Percentiles rank a stretch among this genome's conserved stretches.
Conservation (phyloP, 2,888 invertebrate genomes). For the Eristalis pertinax region DNA sequence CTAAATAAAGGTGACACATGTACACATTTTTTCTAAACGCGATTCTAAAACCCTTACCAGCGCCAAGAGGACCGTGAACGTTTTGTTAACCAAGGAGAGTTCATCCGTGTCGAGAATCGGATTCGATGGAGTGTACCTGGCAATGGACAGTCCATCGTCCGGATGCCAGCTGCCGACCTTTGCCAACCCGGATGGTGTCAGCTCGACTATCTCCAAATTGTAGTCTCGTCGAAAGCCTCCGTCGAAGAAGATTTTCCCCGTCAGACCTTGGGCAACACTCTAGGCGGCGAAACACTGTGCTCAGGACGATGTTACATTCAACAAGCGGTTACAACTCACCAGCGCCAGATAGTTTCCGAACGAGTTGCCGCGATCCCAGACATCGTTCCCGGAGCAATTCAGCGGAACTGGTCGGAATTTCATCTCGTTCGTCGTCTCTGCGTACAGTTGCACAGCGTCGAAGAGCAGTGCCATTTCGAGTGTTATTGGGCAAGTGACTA, state of each 20-base stretch:
- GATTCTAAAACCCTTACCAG: constrained; percentile 82
- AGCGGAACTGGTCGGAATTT: constrained; percentile 82
- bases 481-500: constrained; percentile 78
- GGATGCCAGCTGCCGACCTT: constrained; percentile 88
- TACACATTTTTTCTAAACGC: not conserved
- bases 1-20: constrained; percentile 80
- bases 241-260: constrained; percentile 90
- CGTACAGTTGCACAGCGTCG: constrained; percentile 92
- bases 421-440: constrained; percentile 87
- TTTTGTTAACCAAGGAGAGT: constrained; percentile 86
- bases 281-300: constrained; percentile 11
- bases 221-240: constrained; percentile 88
- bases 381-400: constrained; percentile 83
- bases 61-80: constrained; percentile 87
- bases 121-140: constrained; percentile 80
- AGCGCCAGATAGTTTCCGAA: constrained; percentile 88
- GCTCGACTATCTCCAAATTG: constrained; percentile 86
- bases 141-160: constrained; percentile 84
- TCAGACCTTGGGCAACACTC: constrained; percentile 83
- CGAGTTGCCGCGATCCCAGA: constrained; percentile 91
- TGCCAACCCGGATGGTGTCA: constrained; percentile 84
- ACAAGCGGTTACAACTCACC: constrained; percentile 67
- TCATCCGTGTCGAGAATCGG: constrained; percentile 82
- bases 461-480: constrained; percentile 91
- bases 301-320: not conserved